These are phyloP conservation scores for Hyla sarda DNA, from an alignment of 2,113 vertebrate genomes.

Conservation along the genomic window DNA sequence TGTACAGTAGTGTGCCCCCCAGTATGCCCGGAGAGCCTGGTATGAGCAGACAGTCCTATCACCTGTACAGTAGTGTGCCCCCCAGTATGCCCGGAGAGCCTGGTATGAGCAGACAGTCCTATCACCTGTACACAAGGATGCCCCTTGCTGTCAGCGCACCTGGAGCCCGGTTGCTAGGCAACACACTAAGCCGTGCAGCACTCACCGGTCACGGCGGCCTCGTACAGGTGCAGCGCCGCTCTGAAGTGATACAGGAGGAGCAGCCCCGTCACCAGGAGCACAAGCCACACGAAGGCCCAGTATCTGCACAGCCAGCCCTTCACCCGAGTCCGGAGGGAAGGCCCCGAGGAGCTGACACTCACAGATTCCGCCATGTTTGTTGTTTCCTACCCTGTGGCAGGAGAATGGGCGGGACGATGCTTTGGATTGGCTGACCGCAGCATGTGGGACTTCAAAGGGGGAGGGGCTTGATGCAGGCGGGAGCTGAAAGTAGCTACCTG, in stretches of 20 bases:
- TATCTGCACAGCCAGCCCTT: conserved; percentile 74
- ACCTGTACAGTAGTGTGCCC: no score
- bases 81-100: no score
- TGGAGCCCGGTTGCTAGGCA: not conserved
- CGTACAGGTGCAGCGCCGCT: conserved; percentile 89
- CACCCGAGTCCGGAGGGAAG: conserved; percentile 62
- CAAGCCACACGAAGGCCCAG: conserved; percentile 77
- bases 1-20: no score
- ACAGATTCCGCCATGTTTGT: conserved; percentile 69
- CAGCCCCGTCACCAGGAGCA: conserved; percentile 82
- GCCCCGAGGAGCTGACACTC: conserved; percentile 68
- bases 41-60: no score
- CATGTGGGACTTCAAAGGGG: conserved; percentile 61
- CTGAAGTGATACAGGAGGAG: conserved; percentile 87
- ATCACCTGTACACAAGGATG: no score
- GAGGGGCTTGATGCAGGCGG: conserved; percentile 67
- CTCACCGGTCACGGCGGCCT: conserved; percentile 88
- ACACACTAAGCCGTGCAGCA: conserved; percentile 9
- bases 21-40: no score
- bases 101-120: no score
- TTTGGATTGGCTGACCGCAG: not conserved
- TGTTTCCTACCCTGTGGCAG: not conserved
- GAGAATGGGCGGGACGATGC: conserved; percentile 19
- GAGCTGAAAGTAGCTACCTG: no score
- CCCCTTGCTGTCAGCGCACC: no score